phyloP scores from a whole-genome alignment of 1,140 invertebrate species.

The Eulimnadia texana region DNA sequence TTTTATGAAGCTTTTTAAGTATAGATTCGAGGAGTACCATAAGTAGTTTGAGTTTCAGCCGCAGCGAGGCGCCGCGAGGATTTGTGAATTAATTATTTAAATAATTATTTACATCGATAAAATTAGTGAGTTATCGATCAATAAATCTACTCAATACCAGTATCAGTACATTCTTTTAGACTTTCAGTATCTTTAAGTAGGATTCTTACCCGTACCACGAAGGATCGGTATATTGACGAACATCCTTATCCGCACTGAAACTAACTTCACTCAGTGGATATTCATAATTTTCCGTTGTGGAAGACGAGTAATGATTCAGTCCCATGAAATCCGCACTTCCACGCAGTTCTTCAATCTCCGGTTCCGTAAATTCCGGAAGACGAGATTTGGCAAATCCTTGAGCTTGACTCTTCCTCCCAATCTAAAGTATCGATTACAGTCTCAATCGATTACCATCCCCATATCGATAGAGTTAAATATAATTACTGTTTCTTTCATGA shows the following conservation, averaged over 20 bases:
- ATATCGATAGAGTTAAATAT: too few species aligned
- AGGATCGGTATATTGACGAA: slow-evolving; percentile 11
- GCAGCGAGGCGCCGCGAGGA: too few species aligned
- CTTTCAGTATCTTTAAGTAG: too few species aligned
- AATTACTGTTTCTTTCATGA: slow-evolving; percentile 28
- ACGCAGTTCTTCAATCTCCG: slow-evolving; percentile 7
- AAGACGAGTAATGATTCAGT: slow-evolving; percentile 29
- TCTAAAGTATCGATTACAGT: not conserved
- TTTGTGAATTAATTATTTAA: too few species aligned
- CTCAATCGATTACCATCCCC: too few species aligned
- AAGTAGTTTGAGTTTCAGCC: too few species aligned
- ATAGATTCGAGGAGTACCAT: too few species aligned
- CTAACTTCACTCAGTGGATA: not conserved
- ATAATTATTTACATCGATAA: too few species aligned
- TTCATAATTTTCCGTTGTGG: slow-evolving; percentile 13
- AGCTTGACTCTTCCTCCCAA: slow-evolving; percentile 7
- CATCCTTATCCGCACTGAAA: slow-evolving; percentile 12
- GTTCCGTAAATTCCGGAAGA: slow-evolving; percentile 13
- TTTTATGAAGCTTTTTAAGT: too few species aligned
- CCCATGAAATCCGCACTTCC: slow-evolving; percentile 30
- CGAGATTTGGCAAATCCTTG: slow-evolving; percentile 14
- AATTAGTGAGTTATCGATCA: too few species aligned
- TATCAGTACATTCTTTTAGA: too few species aligned
- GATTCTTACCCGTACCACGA: slow-evolving; percentile 15
- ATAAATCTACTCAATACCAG: too few species aligned